Conservation (phyloP, 2,113 vertebrate genomes). For the Notothenia rossii region DNA sequence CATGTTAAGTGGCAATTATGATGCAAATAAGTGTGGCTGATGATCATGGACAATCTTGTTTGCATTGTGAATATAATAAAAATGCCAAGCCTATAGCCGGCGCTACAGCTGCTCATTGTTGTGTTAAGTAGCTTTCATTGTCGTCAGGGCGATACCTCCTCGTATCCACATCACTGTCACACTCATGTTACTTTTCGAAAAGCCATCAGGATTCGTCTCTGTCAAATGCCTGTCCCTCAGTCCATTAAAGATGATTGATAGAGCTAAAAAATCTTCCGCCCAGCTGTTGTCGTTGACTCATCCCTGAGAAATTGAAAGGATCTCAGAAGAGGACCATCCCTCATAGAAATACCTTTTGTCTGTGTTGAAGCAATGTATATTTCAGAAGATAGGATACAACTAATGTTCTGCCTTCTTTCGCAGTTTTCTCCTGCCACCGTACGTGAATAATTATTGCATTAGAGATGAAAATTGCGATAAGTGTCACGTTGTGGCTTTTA, state of each 20-base stretch:
- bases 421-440: not conserved
- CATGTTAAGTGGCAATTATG: conserved; percentile 53
- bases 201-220: conserved; percentile 83
- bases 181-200: conserved; percentile 78
- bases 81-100: conserved; percentile 49
- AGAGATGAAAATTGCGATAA: conserved; percentile 51
- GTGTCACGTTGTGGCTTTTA: conserved; percentile 31
- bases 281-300: conserved; percentile 82
- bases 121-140: conserved; percentile 75
- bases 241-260: conserved; percentile 87
- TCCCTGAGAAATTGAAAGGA: conserved; percentile 75
- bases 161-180: conserved; percentile 76
- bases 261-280: conserved; percentile 74
- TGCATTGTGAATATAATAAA: conserved; percentile 45
- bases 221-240: conserved; percentile 80
- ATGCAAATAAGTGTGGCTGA: conserved; percentile 60
- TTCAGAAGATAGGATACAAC: conserved; percentile 47
- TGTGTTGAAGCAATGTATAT: conserved; percentile 49
- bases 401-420: conserved; percentile 7
- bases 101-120: conserved; percentile 39
- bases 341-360: conserved; percentile 74
- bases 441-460: conserved; percentile 49
- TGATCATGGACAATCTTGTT: conserved; percentile 60
- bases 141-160: conserved; percentile 60
- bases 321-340: conserved; percentile 65